Evolutionary conservation across 2,113 vertebrate genomes (phyloP).

Genomic region (Pelecanus crispus): DNA sequence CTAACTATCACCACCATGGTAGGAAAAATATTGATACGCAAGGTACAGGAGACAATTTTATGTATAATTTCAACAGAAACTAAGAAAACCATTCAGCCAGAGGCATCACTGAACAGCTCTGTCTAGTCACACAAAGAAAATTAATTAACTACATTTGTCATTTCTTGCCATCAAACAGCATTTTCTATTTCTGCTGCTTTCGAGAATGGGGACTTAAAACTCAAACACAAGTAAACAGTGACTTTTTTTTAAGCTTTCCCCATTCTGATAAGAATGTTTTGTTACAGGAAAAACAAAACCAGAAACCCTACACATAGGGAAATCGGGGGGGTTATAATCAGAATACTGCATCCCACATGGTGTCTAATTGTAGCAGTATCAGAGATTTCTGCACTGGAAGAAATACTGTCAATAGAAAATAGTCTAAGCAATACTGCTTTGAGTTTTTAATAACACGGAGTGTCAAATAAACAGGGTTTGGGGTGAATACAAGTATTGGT

Average conservation of each 20-base stretch:
- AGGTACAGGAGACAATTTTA: conserved; percentile 21
- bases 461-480: background rate
- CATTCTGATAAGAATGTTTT: background rate
- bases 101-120: background rate
- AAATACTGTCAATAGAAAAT: background rate
- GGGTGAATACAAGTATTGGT: background rate
- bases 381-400: background rate
- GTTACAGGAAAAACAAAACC: background rate
- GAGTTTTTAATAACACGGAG: background rate
- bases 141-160: background rate
- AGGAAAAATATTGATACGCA: conserved; percentile 60
- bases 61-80: conserved; percentile 15
- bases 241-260: background rate
- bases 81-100: conserved; percentile 5
- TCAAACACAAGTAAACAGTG: background rate
- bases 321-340: background rate
- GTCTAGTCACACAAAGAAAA: background rate
- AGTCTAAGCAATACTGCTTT: background rate
- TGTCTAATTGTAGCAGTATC: background rate
- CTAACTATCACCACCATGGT: conserved; percentile 32
- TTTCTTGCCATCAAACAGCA: background rate
- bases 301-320: background rate
- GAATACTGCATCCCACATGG: background rate
- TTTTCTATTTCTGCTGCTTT: background rate
- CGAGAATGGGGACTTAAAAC: background rate